A percentile compares a stretch with the other conserved stretches of the same genome.
These are phyloP conservation scores for Myoxocephalus aenaeus DNA, from an alignment of 2,797 vertebrate species.

Conservation along the genomic window DNA sequence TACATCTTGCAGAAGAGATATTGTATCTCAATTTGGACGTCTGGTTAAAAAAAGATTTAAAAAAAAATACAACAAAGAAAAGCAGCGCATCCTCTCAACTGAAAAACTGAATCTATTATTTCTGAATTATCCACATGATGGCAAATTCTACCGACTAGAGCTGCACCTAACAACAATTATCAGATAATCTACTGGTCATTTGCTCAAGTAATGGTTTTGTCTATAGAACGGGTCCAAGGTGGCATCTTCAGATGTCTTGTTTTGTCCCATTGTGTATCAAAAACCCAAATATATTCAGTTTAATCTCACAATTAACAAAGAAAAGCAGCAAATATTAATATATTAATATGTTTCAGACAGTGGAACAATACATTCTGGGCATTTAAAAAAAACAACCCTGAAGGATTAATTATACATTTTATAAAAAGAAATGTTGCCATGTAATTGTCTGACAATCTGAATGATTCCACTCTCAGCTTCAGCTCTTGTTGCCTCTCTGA, in stretches of 20 bases:
- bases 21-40: too few species aligned
- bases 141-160: not conserved
- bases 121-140: not conserved
- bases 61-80: not conserved
- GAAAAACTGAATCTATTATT: not conserved
- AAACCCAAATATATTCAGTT: not conserved
- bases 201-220: not conserved
- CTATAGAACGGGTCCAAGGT: not conserved
- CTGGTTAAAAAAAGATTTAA: too few species aligned
- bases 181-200: not conserved
- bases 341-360: not conserved
- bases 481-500: not conserved
- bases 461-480: not conserved
- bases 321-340: not conserved
- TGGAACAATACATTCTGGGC: not conserved
- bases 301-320: not conserved
- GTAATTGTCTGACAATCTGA: not conserved
- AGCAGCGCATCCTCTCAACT: not conserved
- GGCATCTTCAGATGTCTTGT: constrained; percentile 9
- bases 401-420: not conserved
- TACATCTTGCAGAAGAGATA: too few species aligned
- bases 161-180: not conserved
- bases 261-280: not conserved
- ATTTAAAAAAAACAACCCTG: not conserved
- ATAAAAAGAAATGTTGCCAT: not conserved